Evolutionary conservation across 2,113 vertebrate species (phyloP).

Genomic region (Lasiurus cinereus): DNA sequence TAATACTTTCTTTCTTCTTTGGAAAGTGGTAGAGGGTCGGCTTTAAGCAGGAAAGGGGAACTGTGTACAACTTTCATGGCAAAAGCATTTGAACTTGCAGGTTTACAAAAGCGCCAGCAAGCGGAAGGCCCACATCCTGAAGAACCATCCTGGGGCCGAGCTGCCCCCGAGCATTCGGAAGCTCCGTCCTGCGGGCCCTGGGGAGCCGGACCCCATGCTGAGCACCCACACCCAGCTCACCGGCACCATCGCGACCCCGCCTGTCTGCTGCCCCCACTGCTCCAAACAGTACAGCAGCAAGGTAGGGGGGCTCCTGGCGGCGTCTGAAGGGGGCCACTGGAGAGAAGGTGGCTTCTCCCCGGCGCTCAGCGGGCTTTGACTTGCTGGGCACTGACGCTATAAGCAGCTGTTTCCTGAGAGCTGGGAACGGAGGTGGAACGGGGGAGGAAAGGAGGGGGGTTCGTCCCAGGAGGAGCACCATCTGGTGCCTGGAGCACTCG

Average conservation of each 20-base stretch:
- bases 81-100: slow-evolving; percentile 83
- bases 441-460: background rate
- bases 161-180: slow-evolving; percentile 98
- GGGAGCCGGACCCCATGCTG: slow-evolving; percentile 98
- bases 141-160: slow-evolving; percentile 98
- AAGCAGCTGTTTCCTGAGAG: background rate
- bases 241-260: slow-evolving; percentile 96
- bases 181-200: slow-evolving; percentile 95
- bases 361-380: background rate
- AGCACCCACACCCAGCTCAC: slow-evolving; percentile 99
- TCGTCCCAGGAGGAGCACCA: background rate
- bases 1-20: background rate
- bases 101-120: slow-evolving; percentile 99
- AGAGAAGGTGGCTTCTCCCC: background rate
- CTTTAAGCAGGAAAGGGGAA: background rate
- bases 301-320: slow-evolving; percentile 82
- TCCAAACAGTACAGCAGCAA: slow-evolving; percentile 99
- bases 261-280: slow-evolving; percentile 98
- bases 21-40: background rate
- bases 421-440: background rate
- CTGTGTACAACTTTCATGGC: background rate
- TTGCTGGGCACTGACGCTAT: background rate
- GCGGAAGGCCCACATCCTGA: slow-evolving; percentile 98
- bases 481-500: fast-evolving
- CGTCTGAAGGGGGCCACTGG: no score